Evolutionary conservation across 1,140 invertebrate genomes (phyloP), one percentile per base, ranked within the genome.

Genomic region (Maniola jurtina): DNA sequence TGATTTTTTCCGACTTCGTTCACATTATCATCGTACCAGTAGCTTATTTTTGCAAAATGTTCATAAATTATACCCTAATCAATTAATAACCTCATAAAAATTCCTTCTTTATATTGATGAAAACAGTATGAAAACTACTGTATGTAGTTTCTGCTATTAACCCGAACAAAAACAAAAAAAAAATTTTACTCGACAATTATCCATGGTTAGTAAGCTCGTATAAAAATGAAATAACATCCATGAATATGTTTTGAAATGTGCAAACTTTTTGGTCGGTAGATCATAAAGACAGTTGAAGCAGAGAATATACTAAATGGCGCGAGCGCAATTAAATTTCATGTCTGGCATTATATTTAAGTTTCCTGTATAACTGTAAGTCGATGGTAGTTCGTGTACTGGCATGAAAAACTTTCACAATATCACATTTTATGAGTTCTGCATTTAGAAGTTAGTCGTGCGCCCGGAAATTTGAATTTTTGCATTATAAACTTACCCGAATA

Each of bases 251-350:
- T 6, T 52, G 15, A 52, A 25, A 52, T 6, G 48, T 8, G 8
- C 16, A 52, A 13, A 36, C 25, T 42, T 64, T n/a, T 15, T 47
- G 40, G 15, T 56, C 55, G 15, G 14, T 66, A 11, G 16, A 52
- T 48, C 47, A 35, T 60, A 42, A 33, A 59, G 25, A n/a, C 45
- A 45, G 34, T 55, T 25, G 40, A 42, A 14, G 50, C 34, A 55
- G 36, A 25, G 14, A 38, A 56, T 35, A 48, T 57, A 14, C 35
- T 54, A 63, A 63, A 25, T 48, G 16, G 52, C 25, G 54, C 42
- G 40, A 56, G 40, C 16, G 40, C 34, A 58, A 57, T 65, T 58
- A 65, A 65, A 65, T 65, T 59, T 65, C 25, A 65, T 42, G 42
- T 13, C 55, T 45, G 55, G 42, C 42, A 16, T 54, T 52, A 62